These are phyloP conservation scores for Drosophila affinis DNA, from an alignment of 2,888 invertebrate genomes.

Conservation along the genomic window DNA sequence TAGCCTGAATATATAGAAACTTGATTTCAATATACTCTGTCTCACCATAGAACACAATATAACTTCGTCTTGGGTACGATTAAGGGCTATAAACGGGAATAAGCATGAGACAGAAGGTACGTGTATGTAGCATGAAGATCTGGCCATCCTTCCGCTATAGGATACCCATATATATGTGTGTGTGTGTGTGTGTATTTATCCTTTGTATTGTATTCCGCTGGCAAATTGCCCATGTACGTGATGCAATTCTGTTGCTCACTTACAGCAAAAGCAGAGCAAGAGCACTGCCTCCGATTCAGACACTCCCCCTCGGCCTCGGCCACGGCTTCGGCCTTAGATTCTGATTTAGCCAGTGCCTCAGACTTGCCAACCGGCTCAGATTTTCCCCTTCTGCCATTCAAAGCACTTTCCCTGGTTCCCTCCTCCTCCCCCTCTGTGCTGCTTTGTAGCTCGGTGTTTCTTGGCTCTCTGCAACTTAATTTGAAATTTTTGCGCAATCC, in stretches of 20 bases:
- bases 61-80: background rate
- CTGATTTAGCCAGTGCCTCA: background rate
- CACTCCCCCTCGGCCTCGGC: background rate
- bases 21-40: no score
- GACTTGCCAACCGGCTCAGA: constrained; percentile 6
- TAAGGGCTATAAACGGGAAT: background rate
- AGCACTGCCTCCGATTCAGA: constrained; percentile 13
- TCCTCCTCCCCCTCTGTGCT: constrained; percentile 3
- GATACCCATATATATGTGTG: constrained; percentile 18
- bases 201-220: constrained; percentile 73
- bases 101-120: background rate
- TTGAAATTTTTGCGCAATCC: constrained; percentile 81
- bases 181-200: constrained; percentile 44
- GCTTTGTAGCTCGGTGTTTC: background rate
- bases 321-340: background rate
- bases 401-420: background rate
- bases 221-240: constrained; percentile 81
- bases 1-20: no score
- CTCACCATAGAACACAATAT: background rate
- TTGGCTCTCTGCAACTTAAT: constrained; percentile 72
- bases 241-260: constrained; percentile 80
- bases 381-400: constrained; percentile 2
- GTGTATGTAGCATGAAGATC: background rate
- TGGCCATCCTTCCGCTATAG: constrained; percentile 22
- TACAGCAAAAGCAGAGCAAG: constrained; percentile 36